Conservation (phyloP, 2,113 vertebrate genomes). For the Corythoichthys haematopterus region DNA sequence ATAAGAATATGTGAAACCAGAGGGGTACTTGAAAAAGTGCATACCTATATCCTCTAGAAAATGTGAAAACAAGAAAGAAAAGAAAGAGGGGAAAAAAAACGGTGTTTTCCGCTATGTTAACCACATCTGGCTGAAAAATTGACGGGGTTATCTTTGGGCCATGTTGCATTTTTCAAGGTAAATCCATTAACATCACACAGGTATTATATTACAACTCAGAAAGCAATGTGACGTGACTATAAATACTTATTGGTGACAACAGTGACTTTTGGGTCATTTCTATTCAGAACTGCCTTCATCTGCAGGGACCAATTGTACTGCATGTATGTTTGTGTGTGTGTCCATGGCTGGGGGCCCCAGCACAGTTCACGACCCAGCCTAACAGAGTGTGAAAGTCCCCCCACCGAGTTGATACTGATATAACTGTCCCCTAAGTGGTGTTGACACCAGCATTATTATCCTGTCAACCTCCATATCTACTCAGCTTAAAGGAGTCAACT, state of each 20-base stretch:
- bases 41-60: not conserved
- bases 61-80: not conserved
- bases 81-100: not conserved
- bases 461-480: conserved; percentile 69
- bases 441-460: conserved; percentile 70
- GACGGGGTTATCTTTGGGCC: not conserved
- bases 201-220: conserved; percentile 8
- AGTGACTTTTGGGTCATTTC: not conserved
- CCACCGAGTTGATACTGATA: conserved; percentile 68
- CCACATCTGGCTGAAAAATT: not conserved
- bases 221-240: not conserved
- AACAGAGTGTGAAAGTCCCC: conserved; percentile 70
- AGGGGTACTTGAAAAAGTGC: not conserved
- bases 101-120: not conserved
- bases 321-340: conserved; percentile 27
- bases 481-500: conserved; percentile 61
- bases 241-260: not conserved
- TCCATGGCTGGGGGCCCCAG: conserved; percentile 45
- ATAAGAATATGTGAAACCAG: not conserved
- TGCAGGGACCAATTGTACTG: conserved; percentile 5
- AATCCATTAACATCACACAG: conserved; percentile 17
- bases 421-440: conserved; percentile 70
- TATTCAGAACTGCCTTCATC: conserved; percentile 21
- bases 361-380: conserved; percentile 60
- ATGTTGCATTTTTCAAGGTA: not conserved